These are phyloP conservation scores for Catharus ustulatus DNA, from an alignment of 2,797 vertebrate genomes.

Conservation along the genomic window DNA sequence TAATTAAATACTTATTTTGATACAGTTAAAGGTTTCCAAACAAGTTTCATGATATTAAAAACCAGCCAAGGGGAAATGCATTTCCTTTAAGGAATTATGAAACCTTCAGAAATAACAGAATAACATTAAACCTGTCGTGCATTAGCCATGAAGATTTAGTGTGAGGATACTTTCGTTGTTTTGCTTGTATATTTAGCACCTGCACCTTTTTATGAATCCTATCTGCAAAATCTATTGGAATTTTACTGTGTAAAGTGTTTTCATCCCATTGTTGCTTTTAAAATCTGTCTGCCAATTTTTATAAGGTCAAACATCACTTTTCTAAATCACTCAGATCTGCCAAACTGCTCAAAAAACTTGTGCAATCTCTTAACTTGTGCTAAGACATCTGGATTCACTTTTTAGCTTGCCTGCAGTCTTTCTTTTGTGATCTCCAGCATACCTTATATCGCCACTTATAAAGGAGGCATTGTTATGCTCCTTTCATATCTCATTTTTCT, in stretches of 20 bases:
- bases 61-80: background rate
- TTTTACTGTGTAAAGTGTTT: background rate
- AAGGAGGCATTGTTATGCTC: background rate
- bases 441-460: background rate
- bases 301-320: background rate
- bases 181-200: background rate
- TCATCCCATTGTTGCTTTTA: background rate
- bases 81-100: background rate
- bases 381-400: background rate
- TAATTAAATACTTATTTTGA: background rate
- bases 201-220: background rate
- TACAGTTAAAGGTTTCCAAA: background rate
- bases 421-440: background rate
- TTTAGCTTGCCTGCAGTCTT: background rate
- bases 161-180: background rate
- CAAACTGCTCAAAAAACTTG: background rate
- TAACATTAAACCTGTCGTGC: background rate
- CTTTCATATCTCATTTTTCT: background rate
- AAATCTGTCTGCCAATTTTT: background rate
- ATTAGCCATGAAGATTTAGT: background rate
- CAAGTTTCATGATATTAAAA: background rate
- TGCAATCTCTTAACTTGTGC: background rate
- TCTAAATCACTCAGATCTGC: background rate
- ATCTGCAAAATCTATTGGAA: background rate
- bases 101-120: background rate